Evolutionary conservation across 2,113 vertebrate species (phyloP), one percentile per base, ranked within the genome.

Genomic region (Neopipo cinnamomea): DNA sequence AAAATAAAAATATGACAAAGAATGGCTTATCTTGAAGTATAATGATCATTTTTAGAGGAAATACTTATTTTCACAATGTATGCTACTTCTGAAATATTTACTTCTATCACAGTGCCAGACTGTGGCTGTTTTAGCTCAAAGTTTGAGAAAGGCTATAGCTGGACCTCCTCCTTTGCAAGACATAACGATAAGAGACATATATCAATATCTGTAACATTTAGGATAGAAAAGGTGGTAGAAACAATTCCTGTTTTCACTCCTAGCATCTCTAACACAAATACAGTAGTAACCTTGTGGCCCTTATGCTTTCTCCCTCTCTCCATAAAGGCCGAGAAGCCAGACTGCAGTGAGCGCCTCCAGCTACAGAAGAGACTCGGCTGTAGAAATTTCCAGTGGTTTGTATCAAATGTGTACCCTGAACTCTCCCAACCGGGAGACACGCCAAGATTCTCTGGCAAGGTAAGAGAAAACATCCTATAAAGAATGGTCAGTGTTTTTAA

Each of bases 341-440:
- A 99, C 95, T 98, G 98, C 89, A 97, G 94, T 0, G 98, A 99
- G 46, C 98, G 98, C 46, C 91, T 98, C 85, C 98, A 98, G 78
- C 97, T 99, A 28, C 98, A 98, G 77, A 98, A 91, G 58, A 98
- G 95, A 74, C 89, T 99, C 67, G 98, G 98, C 15, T 99, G 99
- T 73, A 98, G 97, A 89, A 97, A 95, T 56, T 99, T 99, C 94
- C 98, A 98, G n/a, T 99, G 98, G 99, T 99, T 99, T 96, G 56
- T 99, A 93, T 97, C 98, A 53, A 97, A 98, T 42, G 94, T 99
- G 88, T 98, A 98, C 84, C 98, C 98, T 39, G 98, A 98, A 52
- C 97, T 99, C 75, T 98, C 98, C 67, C 94, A 98, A 2, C 73
- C 97, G 9, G 97, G 98, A 85, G 98, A 93, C 83, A 96, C 95